Base-by-base conservation (phyloP, 2,113 vertebrate species). In the Paedocypris sp. region DNA sequence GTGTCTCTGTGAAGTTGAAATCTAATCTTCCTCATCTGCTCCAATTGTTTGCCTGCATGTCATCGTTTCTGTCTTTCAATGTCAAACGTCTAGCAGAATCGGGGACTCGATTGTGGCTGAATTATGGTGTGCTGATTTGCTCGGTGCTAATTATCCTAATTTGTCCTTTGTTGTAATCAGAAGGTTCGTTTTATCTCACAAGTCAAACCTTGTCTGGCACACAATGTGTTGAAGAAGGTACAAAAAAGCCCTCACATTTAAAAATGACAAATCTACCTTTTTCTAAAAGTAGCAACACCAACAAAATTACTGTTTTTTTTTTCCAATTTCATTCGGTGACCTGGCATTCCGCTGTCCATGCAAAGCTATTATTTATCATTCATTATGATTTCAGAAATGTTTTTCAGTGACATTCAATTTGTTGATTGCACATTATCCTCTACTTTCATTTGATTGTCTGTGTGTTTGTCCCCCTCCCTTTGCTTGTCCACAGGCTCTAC, bases 401-500 rank as follows among this genome's bases (percentile, higher is more conserved):
- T 45, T 56, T 33, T 38, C 35, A 46, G 29, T 47, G 38, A 5
- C 32, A 60, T 52, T 42, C 12, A 53, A 22, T 67, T 20, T 54
- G 32, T 46, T 53, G 61, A 69, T 64, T 69, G 60, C 66, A 39
- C 23, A 64, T 64, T 58, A 33, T 57, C 26, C 45, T 43, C 31
- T 13, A 39, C 43, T 49, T 68, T 62, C 28, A 43, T 22, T 59
- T 50, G 52, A 68, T n/a, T 59, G 46, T 19, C 22, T 51, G 18
- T 63, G 25, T 58, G 22, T 43, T 58, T 28, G 51, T 11, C 36
- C 6, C 31, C 41, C 36, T 63, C 38, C 28, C 26, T 47, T 57
- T 57, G 51, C 25, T 36, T 71, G 28, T 62, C 51, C 42, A 60
- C 75, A 83, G 81, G 73, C 74, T 53, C 64, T 15, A 18, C 60